Evolutionary conservation across 2,888 invertebrate genomes (phyloP).

Genomic region (Trissonchulus sp.): DNA sequence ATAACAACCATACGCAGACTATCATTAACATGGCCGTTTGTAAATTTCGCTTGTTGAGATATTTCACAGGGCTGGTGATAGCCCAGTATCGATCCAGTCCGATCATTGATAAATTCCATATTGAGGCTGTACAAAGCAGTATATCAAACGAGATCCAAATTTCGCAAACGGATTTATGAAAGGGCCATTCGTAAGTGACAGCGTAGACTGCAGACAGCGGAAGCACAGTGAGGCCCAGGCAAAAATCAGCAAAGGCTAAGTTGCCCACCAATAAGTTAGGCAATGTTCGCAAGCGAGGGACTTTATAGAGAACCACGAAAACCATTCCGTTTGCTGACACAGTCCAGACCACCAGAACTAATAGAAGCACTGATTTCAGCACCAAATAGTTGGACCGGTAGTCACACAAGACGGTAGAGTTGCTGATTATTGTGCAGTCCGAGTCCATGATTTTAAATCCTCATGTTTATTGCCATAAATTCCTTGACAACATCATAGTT

Average conservation of each 20-base stretch:
- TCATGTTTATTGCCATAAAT: too few species aligned
- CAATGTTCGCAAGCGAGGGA: conserved; percentile 52
- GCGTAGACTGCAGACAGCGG: conserved; percentile 57
- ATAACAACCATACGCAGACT: conserved; percentile 54
- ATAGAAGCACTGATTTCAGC: conserved; percentile 35
- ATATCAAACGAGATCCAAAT: conserved; percentile 57
- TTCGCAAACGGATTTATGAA: conserved; percentile 54
- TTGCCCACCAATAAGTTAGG: conserved; percentile 57
- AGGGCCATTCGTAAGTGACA: conserved; percentile 55
- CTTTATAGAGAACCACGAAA: conserved; percentile 51
- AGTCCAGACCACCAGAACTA: conserved; percentile 48
- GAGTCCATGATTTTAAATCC: too few species aligned
- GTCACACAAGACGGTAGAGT: neutral
- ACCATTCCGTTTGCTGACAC: conserved; percentile 49
- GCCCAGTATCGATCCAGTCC: conserved; percentile 56
- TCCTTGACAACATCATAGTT: too few species aligned
- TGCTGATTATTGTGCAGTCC: too few species aligned
- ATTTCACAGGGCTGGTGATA: conserved; percentile 56
- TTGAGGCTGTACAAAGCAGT: conserved; percentile 56
- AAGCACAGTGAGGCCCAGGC: conserved; percentile 55
- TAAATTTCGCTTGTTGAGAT: conserved; percentile 52
- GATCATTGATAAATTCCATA: conserved; percentile 57
- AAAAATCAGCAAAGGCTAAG: conserved; percentile 55
- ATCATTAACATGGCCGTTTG: conserved; percentile 54
- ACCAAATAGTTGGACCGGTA: neutral